Conservation (phyloP, 2,888 invertebrate species). For the Hydropsyche betteni region DNA sequence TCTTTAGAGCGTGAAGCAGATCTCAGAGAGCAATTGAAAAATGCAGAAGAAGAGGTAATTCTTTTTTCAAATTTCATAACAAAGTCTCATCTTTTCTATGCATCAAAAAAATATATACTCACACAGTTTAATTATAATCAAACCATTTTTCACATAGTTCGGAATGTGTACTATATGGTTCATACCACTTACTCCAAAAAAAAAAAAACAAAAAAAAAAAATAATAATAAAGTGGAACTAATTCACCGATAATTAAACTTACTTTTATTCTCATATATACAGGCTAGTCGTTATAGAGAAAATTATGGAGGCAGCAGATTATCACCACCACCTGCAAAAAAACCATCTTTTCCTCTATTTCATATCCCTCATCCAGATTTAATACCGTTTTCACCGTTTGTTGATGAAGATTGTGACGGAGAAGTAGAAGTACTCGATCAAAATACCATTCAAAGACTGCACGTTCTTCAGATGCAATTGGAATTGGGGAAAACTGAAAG, state of each 20-base stretch:
- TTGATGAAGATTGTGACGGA: slow-evolving; percentile 53
- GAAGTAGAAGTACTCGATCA: slow-evolving; percentile 54
- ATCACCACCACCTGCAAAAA: slow-evolving; percentile 54
- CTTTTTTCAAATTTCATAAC: background rate
- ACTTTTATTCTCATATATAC: slow-evolving; percentile 55
- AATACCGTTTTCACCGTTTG: slow-evolving; percentile 51
- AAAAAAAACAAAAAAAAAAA: too few species aligned
- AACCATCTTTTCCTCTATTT: slow-evolving; percentile 53
- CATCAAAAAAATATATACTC: too few species aligned
- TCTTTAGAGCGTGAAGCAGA: slow-evolving; percentile 94
- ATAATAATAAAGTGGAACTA: background rate
- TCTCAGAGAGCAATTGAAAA: slow-evolving; percentile 88
- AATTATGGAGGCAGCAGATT: slow-evolving; percentile 61
- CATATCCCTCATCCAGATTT: slow-evolving; percentile 57
- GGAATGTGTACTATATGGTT: too few species aligned
- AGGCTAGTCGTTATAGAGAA: slow-evolving; percentile 65
- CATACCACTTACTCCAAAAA: too few species aligned
- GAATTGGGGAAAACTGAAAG: slow-evolving; percentile 61
- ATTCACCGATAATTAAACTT: background rate
- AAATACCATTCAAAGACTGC: slow-evolving; percentile 56
- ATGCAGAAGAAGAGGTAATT: slow-evolving; percentile 90
- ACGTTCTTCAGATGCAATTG: slow-evolving; percentile 63
- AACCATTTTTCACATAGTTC: too few species aligned
- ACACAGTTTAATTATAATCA: too few species aligned
- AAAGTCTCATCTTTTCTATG: too few species aligned